phyloP scores from a whole-genome alignment of 2,113 vertebrate species.

The Aix galericulata region DNA sequence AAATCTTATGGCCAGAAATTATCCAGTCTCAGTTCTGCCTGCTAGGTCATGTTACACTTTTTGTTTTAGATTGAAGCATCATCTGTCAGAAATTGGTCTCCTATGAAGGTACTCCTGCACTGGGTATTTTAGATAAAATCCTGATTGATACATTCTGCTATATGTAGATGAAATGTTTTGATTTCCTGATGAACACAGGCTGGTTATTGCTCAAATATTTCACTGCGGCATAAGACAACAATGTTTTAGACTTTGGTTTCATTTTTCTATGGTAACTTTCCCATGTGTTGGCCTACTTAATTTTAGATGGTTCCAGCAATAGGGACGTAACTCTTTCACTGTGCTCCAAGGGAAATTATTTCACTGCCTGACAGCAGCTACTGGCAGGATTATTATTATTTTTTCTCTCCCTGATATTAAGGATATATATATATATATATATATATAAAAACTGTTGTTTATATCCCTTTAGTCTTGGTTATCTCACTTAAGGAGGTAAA shows the following conservation, averaged over 20 bases:
- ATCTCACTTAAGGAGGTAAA: background rate
- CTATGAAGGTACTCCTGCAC: background rate
- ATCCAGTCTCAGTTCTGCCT: background rate
- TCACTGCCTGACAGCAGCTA: background rate
- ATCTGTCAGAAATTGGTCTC: background rate
- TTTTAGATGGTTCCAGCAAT: background rate
- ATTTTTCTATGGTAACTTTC: background rate
- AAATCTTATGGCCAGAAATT: background rate
- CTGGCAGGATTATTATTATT: background rate
- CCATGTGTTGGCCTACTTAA: background rate
- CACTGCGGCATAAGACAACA: background rate
- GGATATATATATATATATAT: background rate
- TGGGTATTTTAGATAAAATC: background rate
- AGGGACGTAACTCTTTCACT: background rate
- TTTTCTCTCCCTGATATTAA: background rate
- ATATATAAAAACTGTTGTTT: background rate
- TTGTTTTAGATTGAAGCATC: background rate
- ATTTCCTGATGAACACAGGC: background rate
- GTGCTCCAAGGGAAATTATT: background rate
- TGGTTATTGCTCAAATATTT: background rate
- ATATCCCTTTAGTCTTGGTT: background rate
- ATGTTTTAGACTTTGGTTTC: background rate
- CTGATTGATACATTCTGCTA: background rate
- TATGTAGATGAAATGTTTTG: background rate
- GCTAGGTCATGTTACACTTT: background rate